These are phyloP conservation scores for Notarius quadriscutis DNA, from an alignment of 2,113 vertebrate genomes.

Conservation along the genomic window DNA sequence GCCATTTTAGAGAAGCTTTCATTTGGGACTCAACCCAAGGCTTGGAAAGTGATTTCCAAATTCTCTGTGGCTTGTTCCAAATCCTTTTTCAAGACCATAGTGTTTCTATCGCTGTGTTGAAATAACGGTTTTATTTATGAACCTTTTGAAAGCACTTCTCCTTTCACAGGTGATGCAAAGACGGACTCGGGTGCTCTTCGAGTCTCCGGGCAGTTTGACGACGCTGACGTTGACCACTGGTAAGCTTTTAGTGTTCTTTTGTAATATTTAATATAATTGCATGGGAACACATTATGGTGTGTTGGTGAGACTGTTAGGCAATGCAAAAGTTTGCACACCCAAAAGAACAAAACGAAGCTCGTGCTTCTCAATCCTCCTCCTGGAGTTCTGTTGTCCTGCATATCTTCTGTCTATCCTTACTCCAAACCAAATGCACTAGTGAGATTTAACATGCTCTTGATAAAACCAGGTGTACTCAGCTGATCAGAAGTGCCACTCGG, in stretches of 20 bases:
- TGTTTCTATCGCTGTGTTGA: neutral
- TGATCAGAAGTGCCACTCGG: too few relatives aligned
- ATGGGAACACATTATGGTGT: neutral
- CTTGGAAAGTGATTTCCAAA: neutral
- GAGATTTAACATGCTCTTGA: too few relatives aligned
- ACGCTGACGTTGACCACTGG: conserved; percentile 94
- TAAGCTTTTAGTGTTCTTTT: conserved; percentile 33
- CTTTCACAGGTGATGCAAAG: conserved; percentile 84
- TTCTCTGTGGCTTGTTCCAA: neutral
- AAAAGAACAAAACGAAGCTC: neutral
- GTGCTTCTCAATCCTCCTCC: neutral
- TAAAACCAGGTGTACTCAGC: too few relatives aligned
- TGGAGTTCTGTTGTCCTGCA: too few relatives aligned
- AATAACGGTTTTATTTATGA: neutral
- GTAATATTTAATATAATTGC: neutral
- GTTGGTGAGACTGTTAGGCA: neutral
- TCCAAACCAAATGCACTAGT: too few relatives aligned
- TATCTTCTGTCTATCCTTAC: too few relatives aligned
- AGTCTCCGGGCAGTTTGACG: conserved; percentile 92
- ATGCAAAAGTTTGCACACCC: neutral
- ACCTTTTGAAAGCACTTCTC: neutral
- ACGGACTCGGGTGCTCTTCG: conserved; percentile 75
- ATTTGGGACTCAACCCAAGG: neutral
- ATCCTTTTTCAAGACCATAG: neutral
- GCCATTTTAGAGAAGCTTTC: neutral